Conservation (phyloP, 2,113 vertebrate genomes). For the Albula glossodonta region DNA sequence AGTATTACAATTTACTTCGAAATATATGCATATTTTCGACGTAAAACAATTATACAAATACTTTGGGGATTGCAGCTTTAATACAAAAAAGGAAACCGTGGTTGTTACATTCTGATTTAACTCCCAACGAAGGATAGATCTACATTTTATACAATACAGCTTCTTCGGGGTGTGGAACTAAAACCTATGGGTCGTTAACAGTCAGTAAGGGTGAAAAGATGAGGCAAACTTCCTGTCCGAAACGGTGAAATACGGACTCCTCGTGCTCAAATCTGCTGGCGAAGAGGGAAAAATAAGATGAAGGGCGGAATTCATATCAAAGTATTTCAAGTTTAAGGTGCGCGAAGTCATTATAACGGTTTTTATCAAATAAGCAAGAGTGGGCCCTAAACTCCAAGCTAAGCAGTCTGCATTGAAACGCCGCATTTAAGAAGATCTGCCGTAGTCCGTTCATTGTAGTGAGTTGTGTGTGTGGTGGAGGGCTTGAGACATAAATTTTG, state of each 20-base stretch:
- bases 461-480: slow-evolving; percentile 51
- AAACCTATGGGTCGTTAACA: background rate
- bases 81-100: no score
- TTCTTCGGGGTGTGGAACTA: background rate
- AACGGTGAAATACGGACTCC: slow-evolving; percentile 50
- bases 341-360: slow-evolving; percentile 61
- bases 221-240: slow-evolving; percentile 56
- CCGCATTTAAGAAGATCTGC: slow-evolving; percentile 70
- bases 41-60: no score
- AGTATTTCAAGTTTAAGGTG: slow-evolving; percentile 65
- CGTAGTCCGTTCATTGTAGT: slow-evolving; percentile 64
- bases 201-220: background rate
- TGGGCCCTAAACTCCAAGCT: slow-evolving; percentile 61
- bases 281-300: slow-evolving; percentile 55
- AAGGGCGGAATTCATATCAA: slow-evolving; percentile 65
- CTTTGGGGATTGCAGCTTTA: no score
- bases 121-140: background rate
- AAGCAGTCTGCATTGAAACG: slow-evolving; percentile 71
- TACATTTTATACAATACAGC: background rate
- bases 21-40: no score
- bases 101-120: background rate
- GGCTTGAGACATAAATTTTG: slow-evolving; percentile 65
- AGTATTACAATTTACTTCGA: no score
- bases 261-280: slow-evolving; percentile 64
- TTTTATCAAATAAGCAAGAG: slow-evolving; percentile 66